Evolutionary conservation across 2,113 vertebrate species (phyloP).

Genomic region (Anhinga anhinga): DNA sequence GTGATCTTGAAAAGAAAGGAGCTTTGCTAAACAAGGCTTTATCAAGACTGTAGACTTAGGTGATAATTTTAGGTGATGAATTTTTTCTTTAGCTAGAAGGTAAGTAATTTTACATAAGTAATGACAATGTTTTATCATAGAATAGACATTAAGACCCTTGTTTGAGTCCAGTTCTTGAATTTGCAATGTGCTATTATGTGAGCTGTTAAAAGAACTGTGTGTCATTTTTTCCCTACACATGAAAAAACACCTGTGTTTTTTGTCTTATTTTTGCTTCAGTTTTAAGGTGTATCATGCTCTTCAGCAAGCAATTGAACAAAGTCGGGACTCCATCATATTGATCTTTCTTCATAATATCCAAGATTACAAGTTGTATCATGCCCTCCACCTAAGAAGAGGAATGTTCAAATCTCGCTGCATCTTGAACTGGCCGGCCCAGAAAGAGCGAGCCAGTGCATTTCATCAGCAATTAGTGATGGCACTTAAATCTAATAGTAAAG

Average conservation of each 20-base stretch:
- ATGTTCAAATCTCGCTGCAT: constrained; percentile 89
- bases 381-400: constrained; percentile 87
- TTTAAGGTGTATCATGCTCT: constrained; percentile 90
- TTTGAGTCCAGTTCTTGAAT: background rate
- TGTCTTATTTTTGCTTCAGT: constrained; percentile 69
- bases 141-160: background rate
- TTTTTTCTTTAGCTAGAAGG: background rate
- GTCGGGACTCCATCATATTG: constrained; percentile 88
- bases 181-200: background rate
- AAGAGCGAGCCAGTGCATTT: constrained; percentile 83
- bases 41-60: background rate
- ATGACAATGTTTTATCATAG: background rate
- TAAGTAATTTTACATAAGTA: background rate
- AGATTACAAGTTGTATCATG: constrained; percentile 85
- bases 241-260: background rate
- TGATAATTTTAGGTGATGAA: background rate
- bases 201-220: background rate
- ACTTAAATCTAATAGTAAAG: constrained; percentile 82
- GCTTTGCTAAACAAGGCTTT: background rate
- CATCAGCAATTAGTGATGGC: constrained; percentile 85
- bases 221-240: background rate
- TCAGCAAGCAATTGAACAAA: constrained; percentile 90
- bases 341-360: constrained; percentile 90
- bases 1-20: background rate
- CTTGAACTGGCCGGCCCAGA: constrained; percentile 88